Base-by-base conservation (phyloP, 2,888 invertebrate genomes). In the Phaedon cochleariae region DNA sequence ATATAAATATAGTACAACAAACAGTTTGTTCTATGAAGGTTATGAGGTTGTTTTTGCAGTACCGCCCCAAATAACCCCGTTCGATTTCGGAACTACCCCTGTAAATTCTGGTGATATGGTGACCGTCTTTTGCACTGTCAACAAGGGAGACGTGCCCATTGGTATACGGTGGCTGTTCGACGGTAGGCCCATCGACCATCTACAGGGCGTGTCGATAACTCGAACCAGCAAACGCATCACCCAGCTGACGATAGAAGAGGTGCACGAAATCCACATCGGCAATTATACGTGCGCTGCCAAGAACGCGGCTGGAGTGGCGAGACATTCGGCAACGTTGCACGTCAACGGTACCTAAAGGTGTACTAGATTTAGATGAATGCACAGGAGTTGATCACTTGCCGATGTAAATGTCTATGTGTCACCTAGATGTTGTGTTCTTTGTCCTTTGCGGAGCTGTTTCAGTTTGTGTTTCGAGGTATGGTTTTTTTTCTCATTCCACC, bases 101-200 rank as follows among this genome's bases (percentile, higher is more conserved):
- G 83, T 86, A 18, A 91, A 91, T 82, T 90, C 90, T 71, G 90
- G 90, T 74, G 92, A 93, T 82, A 85, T 90, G 77, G 89, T 90
- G 53, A 88, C 90, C 70, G 84, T 89, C 18, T 88, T 87, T 59
- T 92, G 92, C 79, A 87, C 90, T 65, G 88, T 90, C 62, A 86
- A 87, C 62, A 92, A 92, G 81, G 92, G 92, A 54, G 92, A 92
- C 80, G 81, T 89, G 58, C 91, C 91, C 10, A 84, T 91, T 45
- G 85, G 86, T 64, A 86, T 91, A 48, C 82, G 84, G 20, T 91
- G 91, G 91, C 84, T 85, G 20, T 61, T 64, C 34, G 68, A 71
- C 31, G 62, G 55, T 45, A 49, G 41, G 21, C 41, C 46, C 9
- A 34, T 70, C 59, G 54, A 61, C 78, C 2, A 78, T 48, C 74